phyloP scores from a whole-genome alignment of 1,140 invertebrate species.

The Augochlora pura region DNA sequence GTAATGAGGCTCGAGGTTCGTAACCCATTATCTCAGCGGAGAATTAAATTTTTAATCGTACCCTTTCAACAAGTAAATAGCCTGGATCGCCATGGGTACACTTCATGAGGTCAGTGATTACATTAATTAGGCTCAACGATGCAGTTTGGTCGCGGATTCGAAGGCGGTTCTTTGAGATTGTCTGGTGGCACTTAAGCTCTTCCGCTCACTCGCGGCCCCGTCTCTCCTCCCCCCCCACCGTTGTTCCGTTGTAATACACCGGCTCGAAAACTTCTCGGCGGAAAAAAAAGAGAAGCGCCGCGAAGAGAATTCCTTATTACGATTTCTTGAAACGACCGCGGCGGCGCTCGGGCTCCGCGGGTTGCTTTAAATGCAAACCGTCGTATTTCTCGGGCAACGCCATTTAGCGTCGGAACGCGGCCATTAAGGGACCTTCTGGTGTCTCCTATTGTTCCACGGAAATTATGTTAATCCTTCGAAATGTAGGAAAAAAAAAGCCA shows the following conservation, averaged over 20 bases:
- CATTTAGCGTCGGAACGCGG: constrained; percentile 22
- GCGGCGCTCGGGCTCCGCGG: not conserved
- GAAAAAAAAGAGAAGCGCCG: not conserved
- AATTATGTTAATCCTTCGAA: constrained; percentile 19
- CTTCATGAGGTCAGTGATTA: constrained; percentile 5
- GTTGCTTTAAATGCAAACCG: constrained; percentile 29
- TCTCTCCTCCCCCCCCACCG: not conserved
- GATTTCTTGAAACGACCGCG: constrained; percentile 32
- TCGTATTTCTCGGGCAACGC: constrained; percentile 17
- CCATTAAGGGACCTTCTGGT: constrained; percentile 24
- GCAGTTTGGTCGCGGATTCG: constrained; percentile 16
- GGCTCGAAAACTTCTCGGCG: not conserved
- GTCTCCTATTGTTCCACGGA: constrained; percentile 5
- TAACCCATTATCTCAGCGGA: not conserved
- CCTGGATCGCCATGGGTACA: too few relatives aligned
- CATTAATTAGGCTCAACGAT: constrained; percentile 24
- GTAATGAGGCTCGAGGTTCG: not conserved
- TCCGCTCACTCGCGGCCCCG: not conserved
- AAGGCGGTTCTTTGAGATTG: constrained; percentile 10
- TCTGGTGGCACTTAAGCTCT: constrained; percentile 19
- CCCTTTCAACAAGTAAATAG: not conserved
- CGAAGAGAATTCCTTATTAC: constrained; percentile 39
- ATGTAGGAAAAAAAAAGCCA: not conserved
- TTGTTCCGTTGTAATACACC: not conserved
- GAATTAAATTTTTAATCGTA: constrained; percentile 14